Base-by-base conservation (phyloP, 2,113 vertebrate genomes). In the Morone saxatilis region DNA sequence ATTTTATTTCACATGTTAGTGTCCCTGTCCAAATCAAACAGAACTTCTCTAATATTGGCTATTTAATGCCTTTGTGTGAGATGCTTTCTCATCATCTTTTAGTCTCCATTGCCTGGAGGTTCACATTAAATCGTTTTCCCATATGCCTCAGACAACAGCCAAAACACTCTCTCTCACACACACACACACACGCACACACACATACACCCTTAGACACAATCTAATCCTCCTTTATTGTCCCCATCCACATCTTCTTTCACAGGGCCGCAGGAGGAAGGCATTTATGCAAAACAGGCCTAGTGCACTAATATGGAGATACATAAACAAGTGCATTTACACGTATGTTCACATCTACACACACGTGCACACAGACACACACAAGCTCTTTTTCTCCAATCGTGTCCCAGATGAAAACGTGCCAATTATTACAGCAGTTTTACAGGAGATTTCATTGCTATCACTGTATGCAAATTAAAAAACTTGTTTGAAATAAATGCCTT, bases 191-290 rank as follows among this genome's bases (percentile, higher is more conserved):
- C 61, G n/a, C 19, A 38, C 63, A 76, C 65, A 45, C 12, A 4
- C 63, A 40, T 16, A 80, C 36, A 84, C 63, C 31, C 31, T 36
- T 19, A 80, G 38, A 85, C 80, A 85, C 71, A 90, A 88, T 86
- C 77, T 76, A 89, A 91, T 91, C 81, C 87, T 78, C 75, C 75
- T 82, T 87, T 86, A 87, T 90, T 85, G 83, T 90, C 72, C 89
- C 76, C 62, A 53, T 84, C 78, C 88, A 76, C 84, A 72, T 88
- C 80, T 89, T 48, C 68, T 84, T 85, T 88, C 25, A 65, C 69
- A 53, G 20, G 66, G 80, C 86, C 16, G 16, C 81, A 71, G 73
- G 74, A 88, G 83, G 47, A 85, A 82, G 41, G 45, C 80, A 45
- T 88, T 89, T 89, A 87, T 91, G 75, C 80, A 88, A 91, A 93